Percentiles rank a stretch among this genome's conserved stretches.
phyloP scores from a whole-genome alignment of 2,113 vertebrate genomes.

The Apodemus speciosus region DNA sequence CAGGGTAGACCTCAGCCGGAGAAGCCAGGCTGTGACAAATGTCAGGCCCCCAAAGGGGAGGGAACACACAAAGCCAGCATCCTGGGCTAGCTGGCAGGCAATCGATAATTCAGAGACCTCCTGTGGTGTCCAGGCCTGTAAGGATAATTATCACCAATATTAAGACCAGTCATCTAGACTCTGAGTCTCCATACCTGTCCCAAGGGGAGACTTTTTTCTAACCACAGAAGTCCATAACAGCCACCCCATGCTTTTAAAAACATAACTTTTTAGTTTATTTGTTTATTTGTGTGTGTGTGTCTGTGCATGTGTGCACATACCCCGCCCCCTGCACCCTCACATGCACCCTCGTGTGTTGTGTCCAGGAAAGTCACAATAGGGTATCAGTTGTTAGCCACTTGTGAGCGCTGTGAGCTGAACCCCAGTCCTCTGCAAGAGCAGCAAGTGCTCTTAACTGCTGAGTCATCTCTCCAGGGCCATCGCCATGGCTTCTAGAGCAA shows the following conservation, averaged over 20 bases:
- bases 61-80: constrained; percentile 19
- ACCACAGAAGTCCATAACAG: neutral
- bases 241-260: neutral
- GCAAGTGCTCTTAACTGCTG: neutral
- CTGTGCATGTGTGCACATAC: accelerated
- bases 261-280: neutral
- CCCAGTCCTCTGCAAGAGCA: neutral
- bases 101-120: neutral
- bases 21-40: constrained; percentile 14
- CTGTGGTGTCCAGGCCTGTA: neutral
- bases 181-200: neutral
- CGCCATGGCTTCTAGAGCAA: neutral
- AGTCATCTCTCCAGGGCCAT: neutral
- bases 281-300: neutral
- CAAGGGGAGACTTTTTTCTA: neutral
- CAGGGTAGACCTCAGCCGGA: neutral
- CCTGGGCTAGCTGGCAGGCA: neutral
- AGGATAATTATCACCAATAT: neutral
- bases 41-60: neutral
- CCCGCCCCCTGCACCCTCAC: too few relatives aligned
- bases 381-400: neutral
- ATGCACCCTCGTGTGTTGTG: neutral
- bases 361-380: neutral
- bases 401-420: neutral
- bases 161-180: neutral